A percentile compares a stretch with the other conserved stretches of the same genome.
phyloP scores from a whole-genome alignment of 2,888 invertebrate genomes.

The Colostygia pectinataria region DNA sequence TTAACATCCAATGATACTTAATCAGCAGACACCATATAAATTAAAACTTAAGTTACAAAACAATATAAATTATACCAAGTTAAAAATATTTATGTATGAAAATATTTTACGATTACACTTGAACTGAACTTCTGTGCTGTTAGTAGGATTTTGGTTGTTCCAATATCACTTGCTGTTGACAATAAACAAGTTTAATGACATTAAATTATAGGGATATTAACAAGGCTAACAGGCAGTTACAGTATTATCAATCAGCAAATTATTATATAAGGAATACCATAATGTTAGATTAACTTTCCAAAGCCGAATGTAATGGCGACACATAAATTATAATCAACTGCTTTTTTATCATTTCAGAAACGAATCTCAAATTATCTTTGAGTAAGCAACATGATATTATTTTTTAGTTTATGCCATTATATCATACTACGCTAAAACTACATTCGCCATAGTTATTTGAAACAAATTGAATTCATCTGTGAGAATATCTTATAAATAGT shows the following conservation, averaged over 20 bases:
- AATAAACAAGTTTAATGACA: slow-evolving; percentile 19
- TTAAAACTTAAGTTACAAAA: slow-evolving; percentile 40
- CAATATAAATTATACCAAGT: slow-evolving; percentile 42
- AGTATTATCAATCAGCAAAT: slow-evolving; percentile 35
- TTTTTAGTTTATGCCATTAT: slow-evolving; percentile 15
- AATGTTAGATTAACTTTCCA: slow-evolving; percentile 20
- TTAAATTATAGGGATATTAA: slow-evolving; percentile 27
- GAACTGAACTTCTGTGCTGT: slow-evolving; percentile 19
- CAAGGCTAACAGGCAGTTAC: slow-evolving; percentile 41
- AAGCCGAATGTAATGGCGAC: slow-evolving; percentile 24
- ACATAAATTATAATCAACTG: slow-evolving; percentile 2
- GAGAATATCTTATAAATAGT: not conserved
- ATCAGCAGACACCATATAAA: slow-evolving; percentile 33
- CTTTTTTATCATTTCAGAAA: not conserved
- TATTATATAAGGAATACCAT: slow-evolving; percentile 31
- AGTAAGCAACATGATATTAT: not conserved
- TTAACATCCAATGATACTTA: slow-evolving; percentile 16
- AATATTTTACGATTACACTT: slow-evolving; percentile 28
- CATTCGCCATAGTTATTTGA: slow-evolving; percentile 9
- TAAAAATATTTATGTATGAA: slow-evolving; percentile 31
- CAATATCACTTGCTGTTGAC: slow-evolving; percentile 19
- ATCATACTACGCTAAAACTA: slow-evolving; percentile 12
- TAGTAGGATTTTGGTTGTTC: slow-evolving; percentile 21
- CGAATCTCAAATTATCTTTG: not conserved
- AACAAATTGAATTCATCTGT: slow-evolving; percentile 5